These are phyloP conservation scores for Lasiommata megera DNA, from an alignment of 2,888 invertebrate genomes.

Conservation along the genomic window DNA sequence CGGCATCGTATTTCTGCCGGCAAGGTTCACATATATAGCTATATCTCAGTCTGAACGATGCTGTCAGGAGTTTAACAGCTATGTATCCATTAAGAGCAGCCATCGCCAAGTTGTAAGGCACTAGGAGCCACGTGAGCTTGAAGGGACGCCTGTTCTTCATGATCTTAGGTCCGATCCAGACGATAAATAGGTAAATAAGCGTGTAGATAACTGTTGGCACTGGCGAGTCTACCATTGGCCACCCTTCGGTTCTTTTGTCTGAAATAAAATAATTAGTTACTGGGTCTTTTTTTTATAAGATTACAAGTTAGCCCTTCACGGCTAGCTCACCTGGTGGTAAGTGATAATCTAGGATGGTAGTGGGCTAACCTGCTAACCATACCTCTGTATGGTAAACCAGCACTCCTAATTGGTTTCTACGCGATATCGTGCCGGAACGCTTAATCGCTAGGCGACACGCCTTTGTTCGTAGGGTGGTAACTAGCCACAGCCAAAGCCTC, in stretches of 20 bases:
- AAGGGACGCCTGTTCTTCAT: slow-evolving; percentile 91
- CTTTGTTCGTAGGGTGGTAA: no score
- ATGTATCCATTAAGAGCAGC: slow-evolving; percentile 92
- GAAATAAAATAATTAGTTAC: slow-evolving; percentile 51
- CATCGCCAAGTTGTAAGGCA: slow-evolving; percentile 93
- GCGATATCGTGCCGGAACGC: no score
- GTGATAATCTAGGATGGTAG: no score
- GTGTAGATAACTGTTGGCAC: slow-evolving; percentile 87
- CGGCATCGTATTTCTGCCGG: slow-evolving; percentile 86
- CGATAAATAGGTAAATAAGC: slow-evolving; percentile 86
- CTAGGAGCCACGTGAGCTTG: slow-evolving; percentile 86
- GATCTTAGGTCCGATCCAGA: slow-evolving; percentile 89
- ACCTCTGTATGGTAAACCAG: no score
- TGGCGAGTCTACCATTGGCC: slow-evolving; percentile 92
- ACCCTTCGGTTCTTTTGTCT: slow-evolving; percentile 91
- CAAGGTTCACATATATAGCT: slow-evolving; percentile 94
- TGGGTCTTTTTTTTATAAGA: no score
- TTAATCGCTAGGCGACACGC: no score
- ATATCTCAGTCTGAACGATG: slow-evolving; percentile 88
- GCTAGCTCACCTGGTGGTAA: no score
- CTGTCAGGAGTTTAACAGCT: slow-evolving; percentile 87
- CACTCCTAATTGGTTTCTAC: no score
- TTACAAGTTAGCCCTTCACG: no score
- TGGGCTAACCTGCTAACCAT: no score
- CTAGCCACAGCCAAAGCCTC: no score